Base-by-base conservation (phyloP, 2,888 invertebrate genomes). In the Mystacides longicornis region DNA sequence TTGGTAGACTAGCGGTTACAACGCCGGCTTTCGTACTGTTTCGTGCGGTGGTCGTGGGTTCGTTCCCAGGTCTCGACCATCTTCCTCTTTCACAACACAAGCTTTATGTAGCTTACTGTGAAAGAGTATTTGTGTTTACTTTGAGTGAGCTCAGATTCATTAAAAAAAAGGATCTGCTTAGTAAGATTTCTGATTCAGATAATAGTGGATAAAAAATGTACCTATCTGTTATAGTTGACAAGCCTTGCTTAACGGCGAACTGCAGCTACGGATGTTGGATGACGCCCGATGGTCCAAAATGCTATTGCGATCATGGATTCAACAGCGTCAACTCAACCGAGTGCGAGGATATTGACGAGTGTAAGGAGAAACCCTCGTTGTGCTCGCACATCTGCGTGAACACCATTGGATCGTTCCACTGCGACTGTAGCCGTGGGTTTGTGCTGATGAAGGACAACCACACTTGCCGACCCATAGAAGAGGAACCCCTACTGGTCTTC, bases 371-470 rank as follows among this genome's bases (percentile, higher is more conserved):
- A 0, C 76, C 75, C 58, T 86, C 86, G 0, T 69, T 76, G 5
- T 90, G 90, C 65, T 85, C 86, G 51, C 90, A 90, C 60, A 69
- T 66, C 11, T 91, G 90, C 64, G 63, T 70, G 1, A 87, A 88
- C 62, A 69, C 63, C 0, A 67, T 69, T 0, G 84, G 85, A 0
- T 77, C 80, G 0, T 86, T 80, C 64, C 65, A 62, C 2, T 90
- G 90, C 62, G 65, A 65, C 2, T 90, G 90, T 64, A 82, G 81
- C n/a, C 66, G 69, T 0, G 77, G 78, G 23, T 86, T 82, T 64
- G 62, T 60, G 1, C 64, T 82, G 11, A 70, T 75, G 56, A 63
- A 65, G 0, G 80, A 84, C 63, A 75, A 73, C 61, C 80, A 72
- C 2, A 65, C 68, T 1, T 76, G 73, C 64, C 64, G 58, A 55